Evolutionary conservation across 2,113 vertebrate species (phyloP), one percentile per base, ranked within the genome.

Genomic region (Acanthisitta chloris): DNA sequence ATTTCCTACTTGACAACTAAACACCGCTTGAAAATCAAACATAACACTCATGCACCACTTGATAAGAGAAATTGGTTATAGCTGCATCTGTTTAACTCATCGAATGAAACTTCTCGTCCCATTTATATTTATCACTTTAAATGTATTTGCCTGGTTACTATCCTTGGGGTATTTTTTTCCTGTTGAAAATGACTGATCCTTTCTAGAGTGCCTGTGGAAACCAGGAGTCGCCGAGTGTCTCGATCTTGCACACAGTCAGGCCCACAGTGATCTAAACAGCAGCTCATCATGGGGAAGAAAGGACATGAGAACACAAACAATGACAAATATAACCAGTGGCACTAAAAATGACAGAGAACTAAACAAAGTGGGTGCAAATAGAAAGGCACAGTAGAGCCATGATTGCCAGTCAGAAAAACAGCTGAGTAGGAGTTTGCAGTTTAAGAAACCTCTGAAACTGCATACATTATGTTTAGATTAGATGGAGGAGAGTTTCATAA

Each of bases 371-470:
- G 48, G 61, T 76, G 65, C 72, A 93, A 71, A 94, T 86, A 76
- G 66, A 94, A 93, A 97, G 86, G 57, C 92, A 86, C 61, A 92
- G 48, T 23, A 66, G n/a, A 94, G 52, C 89, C 52, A 40, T 86
- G 86, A 92, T 25, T 95, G 92, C 94, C 72, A 96, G 90, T 83
- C 93, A 96, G 90, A 81, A 93, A 96, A 94, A 92, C 94, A 96
- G 88, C 82, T 86, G 93, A 96, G 96, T 93, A 96, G 93, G 93
- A 95, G 96, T 96, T 83, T 7, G 28, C 90, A 59, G 92, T 92
- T 93, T 95, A 92, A 97, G 92, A 96, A 96, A 96, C 90, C 94
- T 92, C 90, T 91, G 94, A 96, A 96, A 90, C 95, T 95, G 94
- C 94, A 96, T 96, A 96, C 65, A 88, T 96, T 96, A 96, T 92